These are phyloP conservation scores for Phaedon cochleariae DNA, from an alignment of 2,888 invertebrate species.

Conservation along the genomic window DNA sequence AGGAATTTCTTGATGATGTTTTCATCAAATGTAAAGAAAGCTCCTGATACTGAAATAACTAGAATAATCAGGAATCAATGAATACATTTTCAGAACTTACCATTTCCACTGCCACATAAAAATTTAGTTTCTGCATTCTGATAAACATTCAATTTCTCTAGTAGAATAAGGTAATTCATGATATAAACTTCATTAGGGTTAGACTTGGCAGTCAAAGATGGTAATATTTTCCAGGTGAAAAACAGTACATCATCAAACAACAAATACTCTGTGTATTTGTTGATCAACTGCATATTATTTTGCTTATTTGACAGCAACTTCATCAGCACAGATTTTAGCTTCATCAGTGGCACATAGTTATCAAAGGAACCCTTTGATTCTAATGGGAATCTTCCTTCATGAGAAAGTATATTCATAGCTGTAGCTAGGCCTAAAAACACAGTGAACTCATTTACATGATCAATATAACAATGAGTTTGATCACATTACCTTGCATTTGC, in stretches of 20 bases:
- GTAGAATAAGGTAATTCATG: constrained; percentile 56
- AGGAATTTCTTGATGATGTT: constrained; percentile 65
- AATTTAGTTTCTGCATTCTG: constrained; percentile 50
- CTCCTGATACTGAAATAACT: constrained; percentile 38
- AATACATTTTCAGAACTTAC: no score
- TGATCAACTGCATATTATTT: constrained; percentile 69
- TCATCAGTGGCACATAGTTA: constrained; percentile 72
- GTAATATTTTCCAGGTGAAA: constrained; percentile 72
- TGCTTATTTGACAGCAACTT: constrained; percentile 71
- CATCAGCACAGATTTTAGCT: constrained; percentile 73
- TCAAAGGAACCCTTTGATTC: constrained; percentile 63
- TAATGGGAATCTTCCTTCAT: constrained; percentile 76
- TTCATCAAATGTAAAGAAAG: constrained; percentile 70
- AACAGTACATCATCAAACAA: constrained; percentile 80
- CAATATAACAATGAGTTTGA: constrained; percentile 14
- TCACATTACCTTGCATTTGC: constrained; percentile 60
- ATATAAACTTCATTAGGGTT: constrained; percentile 62
- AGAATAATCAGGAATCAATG: neutral
- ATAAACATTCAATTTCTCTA: constrained; percentile 57
- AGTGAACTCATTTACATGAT: constrained; percentile 20
- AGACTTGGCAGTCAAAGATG: constrained; percentile 67
- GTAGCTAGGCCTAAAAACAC: constrained; percentile 70
- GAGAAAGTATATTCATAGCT: constrained; percentile 76
- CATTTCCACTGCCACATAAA: constrained; percentile 51
- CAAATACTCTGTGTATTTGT: constrained; percentile 78